Percentiles rank a stretch among this genome's conserved stretches.
Conservation (phyloP, 2,797 vertebrate genomes). For the Nannoperca obscura region DNA sequence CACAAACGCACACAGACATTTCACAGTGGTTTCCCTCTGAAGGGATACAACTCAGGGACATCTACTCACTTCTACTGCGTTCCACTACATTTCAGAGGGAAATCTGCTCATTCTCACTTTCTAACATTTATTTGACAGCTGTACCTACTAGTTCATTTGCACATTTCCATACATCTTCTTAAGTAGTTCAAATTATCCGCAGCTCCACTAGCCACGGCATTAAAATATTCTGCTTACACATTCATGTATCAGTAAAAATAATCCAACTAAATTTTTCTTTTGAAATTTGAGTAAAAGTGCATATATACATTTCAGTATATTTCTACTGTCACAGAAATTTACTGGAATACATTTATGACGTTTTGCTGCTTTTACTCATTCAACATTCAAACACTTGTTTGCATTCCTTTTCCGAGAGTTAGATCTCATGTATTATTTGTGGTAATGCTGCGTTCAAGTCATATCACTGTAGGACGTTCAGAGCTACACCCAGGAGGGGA, state of each 20-base stretch:
- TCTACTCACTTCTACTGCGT: not conserved
- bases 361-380: not conserved
- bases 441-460: not conserved
- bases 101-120: not conserved
- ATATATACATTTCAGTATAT: no score
- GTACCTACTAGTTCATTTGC: not conserved
- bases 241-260: not conserved
- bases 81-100: not conserved
- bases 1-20: conserved; percentile 43
- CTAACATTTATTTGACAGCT: not conserved
- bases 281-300: not conserved
- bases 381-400: not conserved
- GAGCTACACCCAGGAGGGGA: not conserved
- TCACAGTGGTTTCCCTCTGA: conserved; percentile 32
- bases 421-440: not conserved
- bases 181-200: not conserved
- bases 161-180: not conserved
- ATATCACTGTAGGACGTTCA: not conserved
- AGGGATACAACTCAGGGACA: conserved; percentile 30
- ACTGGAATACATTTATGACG: no score
- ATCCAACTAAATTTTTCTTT: not conserved
- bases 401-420: not conserved
- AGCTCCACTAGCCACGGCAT: no score
- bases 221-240: not conserved
- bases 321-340: no score